phyloP scores from a whole-genome alignment of 2,113 vertebrate genomes.

The Lampris megalopsis region DNA sequence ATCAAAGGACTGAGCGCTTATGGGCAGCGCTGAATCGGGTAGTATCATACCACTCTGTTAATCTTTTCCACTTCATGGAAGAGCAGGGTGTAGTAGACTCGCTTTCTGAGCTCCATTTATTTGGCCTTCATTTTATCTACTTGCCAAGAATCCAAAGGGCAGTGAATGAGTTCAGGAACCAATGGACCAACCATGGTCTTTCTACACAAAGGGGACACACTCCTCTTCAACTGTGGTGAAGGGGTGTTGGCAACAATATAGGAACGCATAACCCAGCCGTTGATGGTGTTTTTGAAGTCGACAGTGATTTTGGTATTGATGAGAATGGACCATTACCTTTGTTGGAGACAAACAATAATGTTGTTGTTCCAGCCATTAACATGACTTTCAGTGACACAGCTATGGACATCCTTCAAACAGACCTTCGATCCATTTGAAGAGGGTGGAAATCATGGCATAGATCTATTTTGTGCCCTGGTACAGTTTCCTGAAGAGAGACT shows the following conservation, averaged over 20 bases:
- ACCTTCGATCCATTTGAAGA: not conserved
- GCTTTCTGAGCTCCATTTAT: not conserved
- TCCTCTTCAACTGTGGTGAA: no score
- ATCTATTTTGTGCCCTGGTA: no score
- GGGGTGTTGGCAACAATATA: no score
- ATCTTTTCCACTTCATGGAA: conserved; percentile 6
- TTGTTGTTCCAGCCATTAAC: not conserved
- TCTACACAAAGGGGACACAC: no score
- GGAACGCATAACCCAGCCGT: not conserved
- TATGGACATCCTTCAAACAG: not conserved
- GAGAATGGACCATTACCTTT: not conserved
- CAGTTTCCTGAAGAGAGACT: no score
- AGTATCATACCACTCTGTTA: not conserved
- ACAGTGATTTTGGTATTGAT: no score
- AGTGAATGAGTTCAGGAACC: not conserved
- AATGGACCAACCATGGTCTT: not conserved
- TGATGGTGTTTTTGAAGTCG: not conserved
- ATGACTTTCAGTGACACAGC: not conserved
- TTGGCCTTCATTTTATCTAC: no score
- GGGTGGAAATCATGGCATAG: not conserved
- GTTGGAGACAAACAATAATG: not conserved
- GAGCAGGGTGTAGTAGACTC: not conserved
- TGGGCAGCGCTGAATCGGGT: not conserved
- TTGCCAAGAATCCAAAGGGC: not conserved
- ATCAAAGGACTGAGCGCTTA: not conserved